phyloP scores from a whole-genome alignment of 1,140 invertebrate species.

The Spodoptera frugiperda region DNA sequence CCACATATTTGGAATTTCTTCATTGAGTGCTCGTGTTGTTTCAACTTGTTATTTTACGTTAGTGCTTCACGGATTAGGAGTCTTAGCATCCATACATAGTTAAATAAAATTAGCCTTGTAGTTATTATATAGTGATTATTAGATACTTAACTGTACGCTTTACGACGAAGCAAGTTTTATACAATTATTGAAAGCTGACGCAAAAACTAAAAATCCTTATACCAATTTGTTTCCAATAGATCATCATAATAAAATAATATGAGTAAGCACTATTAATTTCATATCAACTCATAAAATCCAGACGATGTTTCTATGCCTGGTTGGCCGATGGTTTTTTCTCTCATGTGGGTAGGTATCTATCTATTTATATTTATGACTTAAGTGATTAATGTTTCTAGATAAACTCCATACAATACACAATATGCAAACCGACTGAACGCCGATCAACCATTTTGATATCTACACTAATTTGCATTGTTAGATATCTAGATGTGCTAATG shows the following conservation, averaged over 20 bases:
- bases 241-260: conserved; percentile 23
- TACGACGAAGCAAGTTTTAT: too few relatives aligned
- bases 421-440: conserved; percentile 46
- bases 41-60: neutral
- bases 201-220: neutral
- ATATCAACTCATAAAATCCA: conserved; percentile 43
- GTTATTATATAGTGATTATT: too few relatives aligned
- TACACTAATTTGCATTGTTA: conserved; percentile 47
- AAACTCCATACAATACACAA: conserved; percentile 47
- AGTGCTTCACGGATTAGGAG: neutral
- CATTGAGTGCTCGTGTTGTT: conserved; percentile 6
- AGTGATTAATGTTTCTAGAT: conserved; percentile 46
- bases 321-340: conserved; percentile 6
- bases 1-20: conserved; percentile 18
- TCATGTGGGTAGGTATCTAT: conserved; percentile 11
- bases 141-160: too few relatives aligned
- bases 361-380: conserved; percentile 42
- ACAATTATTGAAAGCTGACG: too few relatives aligned
- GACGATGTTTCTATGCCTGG: conserved; percentile 7
- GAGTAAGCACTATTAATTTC: conserved; percentile 36
- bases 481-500: conserved; percentile 45
- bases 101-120: too few relatives aligned
- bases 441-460: conserved; percentile 45
- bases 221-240: conserved; percentile 14
- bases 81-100: neutral